Evolutionary conservation across 2,797 vertebrate genomes (phyloP).

Genomic region (Acrossocheilus wenchowensis): DNA sequence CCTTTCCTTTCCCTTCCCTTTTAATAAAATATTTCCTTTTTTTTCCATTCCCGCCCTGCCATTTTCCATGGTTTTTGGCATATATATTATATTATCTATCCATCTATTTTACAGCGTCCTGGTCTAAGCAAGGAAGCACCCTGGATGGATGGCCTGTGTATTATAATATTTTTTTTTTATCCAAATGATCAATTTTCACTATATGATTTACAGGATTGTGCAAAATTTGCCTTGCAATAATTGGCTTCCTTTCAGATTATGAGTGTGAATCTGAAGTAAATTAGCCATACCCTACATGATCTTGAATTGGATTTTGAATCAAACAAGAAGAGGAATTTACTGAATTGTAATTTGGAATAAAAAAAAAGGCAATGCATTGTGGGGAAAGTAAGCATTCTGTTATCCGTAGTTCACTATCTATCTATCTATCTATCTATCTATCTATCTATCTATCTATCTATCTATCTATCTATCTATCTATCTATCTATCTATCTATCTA

Average conservation of each 20-base stretch:
- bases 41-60: neutral
- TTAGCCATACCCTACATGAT: neutral
- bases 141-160: neutral
- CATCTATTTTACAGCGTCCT: neutral
- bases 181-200: neutral
- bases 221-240: neutral
- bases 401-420: no score
- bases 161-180: neutral
- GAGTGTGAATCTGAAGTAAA: neutral
- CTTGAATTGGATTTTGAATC: neutral
- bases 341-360: no score
- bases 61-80: neutral
- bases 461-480: no score
- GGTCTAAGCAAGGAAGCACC: neutral
- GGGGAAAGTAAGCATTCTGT: no score
- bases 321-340: no score
- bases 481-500: no score
- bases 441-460: no score
- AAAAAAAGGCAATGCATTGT: no score
- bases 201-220: neutral
- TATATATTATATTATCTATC: neutral
- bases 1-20: neutral
- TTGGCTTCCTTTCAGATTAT: neutral
- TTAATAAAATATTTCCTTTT: neutral
- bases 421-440: no score